Evolutionary conservation across 2,888 invertebrate genomes (phyloP), one percentile per base, ranked within the genome.

Genomic region (Parnassius glacialis): DNA sequence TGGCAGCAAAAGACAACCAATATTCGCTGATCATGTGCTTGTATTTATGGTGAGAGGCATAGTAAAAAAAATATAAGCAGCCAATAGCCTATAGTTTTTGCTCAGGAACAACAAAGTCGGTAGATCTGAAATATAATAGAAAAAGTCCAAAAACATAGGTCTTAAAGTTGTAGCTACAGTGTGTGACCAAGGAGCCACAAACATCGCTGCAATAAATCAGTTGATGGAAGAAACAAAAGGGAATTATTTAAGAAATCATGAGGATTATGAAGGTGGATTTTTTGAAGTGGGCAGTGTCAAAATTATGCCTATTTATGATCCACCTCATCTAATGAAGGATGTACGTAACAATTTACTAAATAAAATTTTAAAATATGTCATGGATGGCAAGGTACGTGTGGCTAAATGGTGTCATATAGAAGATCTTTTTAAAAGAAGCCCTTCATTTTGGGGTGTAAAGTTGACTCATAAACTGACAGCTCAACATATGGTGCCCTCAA

Each of bases 41-140:
- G 65, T 69, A 9, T 69, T 66, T 60, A 65, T 67, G 65, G 47
- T 69, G 12, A 61, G 60, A 52, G 69, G 69, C 10, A 41, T 69
- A 5, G 10, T 47, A 10, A 65, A 59, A 62, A n/a, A 69, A 68
- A 45, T 69, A 64, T 42, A 69, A 69, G 41, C 69, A 67, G 52
- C 65, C 68, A 7, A 55, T 16, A 16, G 54, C 43, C 20, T 69
- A 59, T 16, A 50, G 64, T 56, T 66, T 65, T 65, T 64, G 64
- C 50, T 20, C 54, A 9, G 66, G 62, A 11, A 61, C 55, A 16
- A 65, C 64, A n/a, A 11, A 34, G 57, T 66, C 51, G 34, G 48
- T n/a, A 10, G 57, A 59, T 52, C 44, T 70, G 12, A 59, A 41
- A 44, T 13, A 13, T 65, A 7, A 62, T 66, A 45, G 53, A 54